phyloP scores from a whole-genome alignment of 2,888 invertebrate species.

The Cheilosia vernalis region DNA sequence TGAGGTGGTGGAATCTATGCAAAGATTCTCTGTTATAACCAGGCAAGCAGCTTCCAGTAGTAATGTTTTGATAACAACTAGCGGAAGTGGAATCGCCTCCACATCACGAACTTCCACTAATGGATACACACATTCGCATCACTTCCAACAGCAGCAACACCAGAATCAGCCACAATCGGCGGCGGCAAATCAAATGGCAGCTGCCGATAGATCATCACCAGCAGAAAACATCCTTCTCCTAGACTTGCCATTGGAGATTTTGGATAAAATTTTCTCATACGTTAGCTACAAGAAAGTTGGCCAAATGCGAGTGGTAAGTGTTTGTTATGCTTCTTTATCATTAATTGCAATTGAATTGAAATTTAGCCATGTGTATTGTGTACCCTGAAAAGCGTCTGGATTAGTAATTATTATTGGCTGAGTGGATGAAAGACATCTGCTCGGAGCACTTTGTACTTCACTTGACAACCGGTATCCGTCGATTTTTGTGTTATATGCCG shows the following conservation, averaged over 20 bases:
- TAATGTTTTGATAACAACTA: conserved; percentile 62
- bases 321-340: not conserved
- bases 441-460: conserved; percentile 18
- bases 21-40: conserved; percentile 67
- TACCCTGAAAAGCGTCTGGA: conserved; percentile 16
- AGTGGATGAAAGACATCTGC: conserved; percentile 27
- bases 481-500: conserved; percentile 35
- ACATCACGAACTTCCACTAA: conserved; percentile 27
- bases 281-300: conserved; percentile 91
- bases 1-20: conserved; percentile 64
- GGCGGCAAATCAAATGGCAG: conserved; percentile 66
- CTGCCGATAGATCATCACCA: conserved; percentile 54
- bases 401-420: conserved; percentile 34
- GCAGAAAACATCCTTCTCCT: conserved; percentile 83
- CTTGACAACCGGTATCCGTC: conserved; percentile 51
- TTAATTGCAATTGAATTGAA: not conserved
- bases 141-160: conserved; percentile 53
- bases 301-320: conserved; percentile 90
- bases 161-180: conserved; percentile 68
- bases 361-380: not conserved
- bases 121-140: conserved; percentile 49
- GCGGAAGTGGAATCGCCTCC: conserved; percentile 41
- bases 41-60: conserved; percentile 69
- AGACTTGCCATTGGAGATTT: conserved; percentile 91
- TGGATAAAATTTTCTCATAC: conserved; percentile 91